A percentile compares a stretch with the other conserved stretches of the same genome.
Conservation (phyloP, 2,797 vertebrate species). For the Dicrostonyx torquatus region DNA sequence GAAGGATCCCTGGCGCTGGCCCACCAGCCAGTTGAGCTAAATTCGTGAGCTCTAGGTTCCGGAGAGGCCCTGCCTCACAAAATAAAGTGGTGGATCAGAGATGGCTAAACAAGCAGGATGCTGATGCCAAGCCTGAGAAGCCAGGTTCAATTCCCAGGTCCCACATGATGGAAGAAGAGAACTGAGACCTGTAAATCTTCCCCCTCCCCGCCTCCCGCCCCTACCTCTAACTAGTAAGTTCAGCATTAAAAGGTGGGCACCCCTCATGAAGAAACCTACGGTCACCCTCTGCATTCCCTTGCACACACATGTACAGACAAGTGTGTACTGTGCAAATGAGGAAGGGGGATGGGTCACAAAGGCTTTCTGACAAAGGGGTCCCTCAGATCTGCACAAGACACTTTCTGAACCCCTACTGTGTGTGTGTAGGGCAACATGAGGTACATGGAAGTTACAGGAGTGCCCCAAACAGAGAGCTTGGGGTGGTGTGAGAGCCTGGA, state of each 20-base stretch:
- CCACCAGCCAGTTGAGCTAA: not conserved
- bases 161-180: not conserved
- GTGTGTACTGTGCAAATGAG: not conserved
- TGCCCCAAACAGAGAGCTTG: not conserved
- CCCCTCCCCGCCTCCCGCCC: too few relatives aligned
- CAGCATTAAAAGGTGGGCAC: not conserved
- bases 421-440: not conserved
- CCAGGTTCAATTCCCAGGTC: not conserved
- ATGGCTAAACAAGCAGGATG: not conserved
- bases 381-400: not conserved
- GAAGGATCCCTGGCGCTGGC: not conserved
- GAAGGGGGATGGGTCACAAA: not conserved
- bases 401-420: not conserved
- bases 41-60: not conserved
- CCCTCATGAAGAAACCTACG: not conserved
- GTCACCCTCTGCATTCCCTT: not conserved
- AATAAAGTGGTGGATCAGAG: not conserved
- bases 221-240: not conserved
- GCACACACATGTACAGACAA: not conserved
- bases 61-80: not conserved
- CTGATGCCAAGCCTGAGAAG: not conserved
- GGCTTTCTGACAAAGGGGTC: not conserved
- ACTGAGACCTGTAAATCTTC: not conserved
- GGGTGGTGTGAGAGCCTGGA: not conserved
- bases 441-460: not conserved